phyloP scores from a whole-genome alignment of 2,113 vertebrate species.

The Saguinus imperator region DNA sequence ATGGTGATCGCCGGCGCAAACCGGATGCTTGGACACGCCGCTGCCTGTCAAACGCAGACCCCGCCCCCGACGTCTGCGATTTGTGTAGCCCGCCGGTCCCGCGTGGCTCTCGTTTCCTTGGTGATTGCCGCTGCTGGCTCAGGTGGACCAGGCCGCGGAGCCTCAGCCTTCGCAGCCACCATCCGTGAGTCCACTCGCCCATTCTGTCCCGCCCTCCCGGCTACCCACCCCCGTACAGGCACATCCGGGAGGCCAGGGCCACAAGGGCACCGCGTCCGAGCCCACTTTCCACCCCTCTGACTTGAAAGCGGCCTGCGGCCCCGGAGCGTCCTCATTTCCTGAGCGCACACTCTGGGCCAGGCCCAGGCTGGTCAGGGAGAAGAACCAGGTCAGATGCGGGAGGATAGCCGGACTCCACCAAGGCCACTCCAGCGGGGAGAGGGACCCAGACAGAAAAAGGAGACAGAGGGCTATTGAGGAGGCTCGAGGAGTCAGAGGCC shows the following conservation, averaged over 20 bases:
- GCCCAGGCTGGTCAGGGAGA: too few relatives aligned
- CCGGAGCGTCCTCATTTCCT: neutral
- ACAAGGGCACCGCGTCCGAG: neutral
- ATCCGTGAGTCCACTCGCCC: conserved; percentile 45
- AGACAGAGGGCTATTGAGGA: neutral
- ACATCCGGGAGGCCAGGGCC: neutral
- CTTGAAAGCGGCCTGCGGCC: neutral
- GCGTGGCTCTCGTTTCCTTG: conserved; percentile 27
- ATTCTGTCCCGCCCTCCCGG: neutral
- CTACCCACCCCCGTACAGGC: rapidly evolving
- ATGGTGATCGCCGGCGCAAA: neutral
- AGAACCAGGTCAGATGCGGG: too few relatives aligned
- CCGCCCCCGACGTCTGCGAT: neutral
- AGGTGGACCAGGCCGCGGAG: rapidly evolving
- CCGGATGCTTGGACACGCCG: rapidly evolving
- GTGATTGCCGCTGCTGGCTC: neutral
- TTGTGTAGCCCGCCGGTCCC: neutral
- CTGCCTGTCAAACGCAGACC: neutral
- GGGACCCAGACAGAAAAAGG: neutral
- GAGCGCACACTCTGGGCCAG: neutral
- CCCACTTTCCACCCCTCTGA: neutral
- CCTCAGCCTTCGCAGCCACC: neutral
- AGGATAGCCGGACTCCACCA: neutral
- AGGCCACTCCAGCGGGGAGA: neutral
- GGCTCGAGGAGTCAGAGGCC: too few relatives aligned